Base-by-base conservation (phyloP, 2,113 vertebrate genomes). In the Chaetodon trifascialis region DNA sequence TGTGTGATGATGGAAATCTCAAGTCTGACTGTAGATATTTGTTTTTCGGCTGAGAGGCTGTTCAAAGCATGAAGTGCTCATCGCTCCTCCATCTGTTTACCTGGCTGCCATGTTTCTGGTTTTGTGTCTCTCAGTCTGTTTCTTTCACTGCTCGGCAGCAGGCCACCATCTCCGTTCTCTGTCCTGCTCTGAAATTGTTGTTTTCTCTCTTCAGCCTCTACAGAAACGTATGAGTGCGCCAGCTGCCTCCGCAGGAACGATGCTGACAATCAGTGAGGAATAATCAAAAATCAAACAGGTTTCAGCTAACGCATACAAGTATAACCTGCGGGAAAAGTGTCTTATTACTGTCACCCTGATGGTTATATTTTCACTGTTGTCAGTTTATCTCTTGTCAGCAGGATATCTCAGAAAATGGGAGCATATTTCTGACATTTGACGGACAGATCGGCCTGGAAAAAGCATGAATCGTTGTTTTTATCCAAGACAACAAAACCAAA, bases 261-360 rank as follows among this genome's bases (percentile, higher is more conserved):
- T n/a, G 4, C 67, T 2, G 77, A 76, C 76, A 80, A 80, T 74
- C 69, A 52, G 60, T 47, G 15, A 7, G 79, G 76, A 30, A 84
- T 62, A 56, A 86, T 86, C 81, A 76, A 44, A 88, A 54, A 83
- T 76, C 60, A 66, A 88, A 89, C 40, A 75, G 62, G 19, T 63
- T 71, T 71, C 52, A 3, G 15, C 59, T 70, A 10, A 42, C 9
- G 16, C 42, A 36, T 36, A 40, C 5, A 7, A 65, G 49, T 69
- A 60, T 59, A 67, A 46, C 59, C 38, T 47, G 17, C 2, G 10
- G 59, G 66, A 75, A 71, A 72, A 54, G 15, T 55, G 76, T 70
- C 47, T 79, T 49, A 14, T 84, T 88, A 65, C 80, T 23, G 68
- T 62, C 36, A 4, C 44, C 46, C 2, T 17, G 12, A 55, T 2